A percentile compares a stretch with the other conserved stretches of the same genome.
Conservation (phyloP, 1,140 invertebrate genomes). For the Drosophila bocqueti region DNA sequence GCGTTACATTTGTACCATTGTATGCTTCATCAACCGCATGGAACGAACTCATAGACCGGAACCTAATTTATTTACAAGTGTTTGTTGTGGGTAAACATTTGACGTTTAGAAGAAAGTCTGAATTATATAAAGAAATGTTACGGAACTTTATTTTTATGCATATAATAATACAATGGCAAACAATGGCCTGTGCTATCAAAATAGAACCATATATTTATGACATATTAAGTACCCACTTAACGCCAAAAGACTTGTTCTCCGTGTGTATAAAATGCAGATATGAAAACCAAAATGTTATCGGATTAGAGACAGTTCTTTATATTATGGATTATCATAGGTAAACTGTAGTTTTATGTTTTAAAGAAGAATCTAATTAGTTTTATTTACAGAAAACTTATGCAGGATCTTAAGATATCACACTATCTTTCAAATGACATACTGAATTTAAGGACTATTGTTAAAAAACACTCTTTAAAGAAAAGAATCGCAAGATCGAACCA, state of each 20-base stretch:
- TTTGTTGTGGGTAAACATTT: neutral
- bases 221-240: constrained; percentile 14
- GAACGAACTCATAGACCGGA: constrained; percentile 3
- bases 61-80: neutral
- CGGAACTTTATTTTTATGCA: neutral
- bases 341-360: neutral
- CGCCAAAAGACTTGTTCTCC: constrained; percentile 15
- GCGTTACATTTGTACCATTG: too few species aligned
- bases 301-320: neutral
- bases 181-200: neutral
- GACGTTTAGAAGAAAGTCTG: neutral
- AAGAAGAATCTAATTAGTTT: neutral
- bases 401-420: neutral
- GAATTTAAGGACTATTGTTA: neutral
- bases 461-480: neutral
- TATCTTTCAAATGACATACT: constrained; percentile 10
- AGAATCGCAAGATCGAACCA: neutral
- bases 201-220: constrained; percentile 12
- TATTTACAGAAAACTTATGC: constrained; percentile 7
- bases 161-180: neutral
- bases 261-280: constrained; percentile 5
- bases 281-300: neutral
- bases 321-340: constrained; percentile 25
- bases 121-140: neutral
- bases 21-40: constrained; percentile 3